These are phyloP conservation scores for Rhodeus uyekii DNA, from an alignment of 2,797 vertebrate genomes.

Conservation along the genomic window DNA sequence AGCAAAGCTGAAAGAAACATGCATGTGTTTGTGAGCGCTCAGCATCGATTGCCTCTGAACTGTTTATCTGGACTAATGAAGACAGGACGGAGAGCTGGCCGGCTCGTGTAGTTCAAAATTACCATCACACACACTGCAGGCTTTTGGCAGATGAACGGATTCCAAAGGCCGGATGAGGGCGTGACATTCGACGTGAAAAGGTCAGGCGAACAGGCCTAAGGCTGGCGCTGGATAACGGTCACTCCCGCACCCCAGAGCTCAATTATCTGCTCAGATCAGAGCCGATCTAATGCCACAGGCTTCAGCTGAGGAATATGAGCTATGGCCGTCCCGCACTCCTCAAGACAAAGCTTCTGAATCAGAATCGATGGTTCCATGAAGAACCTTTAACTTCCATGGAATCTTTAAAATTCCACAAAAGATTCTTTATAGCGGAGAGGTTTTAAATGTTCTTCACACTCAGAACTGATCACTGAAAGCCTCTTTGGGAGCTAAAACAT, in stretches of 20 bases:
- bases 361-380: neutral
- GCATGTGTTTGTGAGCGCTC: neutral
- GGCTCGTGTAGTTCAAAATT: conserved; percentile 19
- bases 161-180: conserved; percentile 7
- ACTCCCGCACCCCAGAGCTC: conserved; percentile 27
- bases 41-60: neutral
- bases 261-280: neutral
- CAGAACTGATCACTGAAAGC: too few species aligned
- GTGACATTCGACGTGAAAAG: conserved; percentile 48
- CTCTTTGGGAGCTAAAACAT: too few species aligned
- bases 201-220: conserved; percentile 35
- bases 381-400: neutral
- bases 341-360: neutral
- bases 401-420: neutral
- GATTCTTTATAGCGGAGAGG: too few species aligned
- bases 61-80: neutral
- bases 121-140: conserved; percentile 28
- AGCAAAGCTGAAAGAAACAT: neutral
- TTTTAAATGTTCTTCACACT: too few species aligned
- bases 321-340: neutral
- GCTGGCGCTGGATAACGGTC: neutral
- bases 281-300: neutral
- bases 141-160: conserved; percentile 1
- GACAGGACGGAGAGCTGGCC: neutral
- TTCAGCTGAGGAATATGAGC: neutral